Evolutionary conservation across 2,888 invertebrate genomes (phyloP), one percentile per base, ranked within the genome.

Genomic region (Cerceris rybyensis): DNA sequence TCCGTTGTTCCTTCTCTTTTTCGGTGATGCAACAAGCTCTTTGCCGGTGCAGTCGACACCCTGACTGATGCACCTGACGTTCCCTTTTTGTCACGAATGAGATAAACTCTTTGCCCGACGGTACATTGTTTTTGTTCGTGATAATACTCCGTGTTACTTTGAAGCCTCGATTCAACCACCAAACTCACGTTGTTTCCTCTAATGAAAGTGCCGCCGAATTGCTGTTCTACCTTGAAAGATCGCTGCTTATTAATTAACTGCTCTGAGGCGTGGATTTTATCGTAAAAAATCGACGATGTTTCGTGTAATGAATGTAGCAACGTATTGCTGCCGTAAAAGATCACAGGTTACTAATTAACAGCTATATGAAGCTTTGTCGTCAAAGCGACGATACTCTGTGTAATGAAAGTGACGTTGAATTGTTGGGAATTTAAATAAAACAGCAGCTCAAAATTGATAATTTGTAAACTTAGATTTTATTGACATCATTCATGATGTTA

Each of bases 61-160:
- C 17, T 55, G 41, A 42, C 39, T 14, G 28, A 59, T 59, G 59
- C 11, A 59, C 60, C 60, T 55, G 42, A 67, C 61, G n/a, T 73
- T 39, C 49, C 54, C 52, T 49, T 43, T 42, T 5, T 14, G 28
- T 4, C 52, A 28, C 50, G 60, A 46, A 39, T 14, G n/a, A 28
- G 57, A 58, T 50, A 28, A 57, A 61, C 49, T 58, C 17, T 41
- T 63, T 57, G 17, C 17, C n/a, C 16, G 41, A n/a, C 7, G 46
- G 17, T 6, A 41, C 63, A 63, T 74, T 41, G 58, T 64, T 61
- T 70, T 50, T 28, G 41, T 17, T 11, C 50, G 28, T 9, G 42
- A 49, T 2, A 64, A 6, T 9, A 17, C 50, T 61, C 39, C 8
- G n/a, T 14, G 17, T 54, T 16, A 17, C 52, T 58, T 52, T 14